phyloP scores from a whole-genome alignment of 30 jellyfish, hydroid and myxozoan species.

The Nemopilema nomurai region DNA sequence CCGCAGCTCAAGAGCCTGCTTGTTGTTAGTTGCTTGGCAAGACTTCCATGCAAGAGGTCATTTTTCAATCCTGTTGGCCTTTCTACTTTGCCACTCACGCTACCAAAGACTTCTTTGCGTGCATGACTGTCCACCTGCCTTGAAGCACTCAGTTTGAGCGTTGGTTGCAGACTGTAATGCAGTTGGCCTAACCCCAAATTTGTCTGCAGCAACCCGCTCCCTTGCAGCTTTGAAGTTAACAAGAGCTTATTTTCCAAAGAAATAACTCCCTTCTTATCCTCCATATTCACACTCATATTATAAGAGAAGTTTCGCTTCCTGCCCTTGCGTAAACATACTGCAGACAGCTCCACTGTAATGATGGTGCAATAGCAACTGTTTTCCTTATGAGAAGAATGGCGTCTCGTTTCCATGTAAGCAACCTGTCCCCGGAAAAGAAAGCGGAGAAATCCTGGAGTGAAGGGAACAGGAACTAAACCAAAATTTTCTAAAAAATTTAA shows the following conservation, averaged over 20 bases:
- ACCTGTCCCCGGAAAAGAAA: too few relatives aligned
- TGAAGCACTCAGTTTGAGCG: not conserved
- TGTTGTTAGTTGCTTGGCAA: conserved; percentile 20
- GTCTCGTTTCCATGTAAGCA: too few relatives aligned
- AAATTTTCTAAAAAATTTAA: too few relatives aligned
- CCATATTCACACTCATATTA: not conserved
- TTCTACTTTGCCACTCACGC: not conserved
- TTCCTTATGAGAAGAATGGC: too few relatives aligned
- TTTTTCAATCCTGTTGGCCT: not conserved
- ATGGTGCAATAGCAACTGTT: too few relatives aligned
- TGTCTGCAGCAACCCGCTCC: conserved; percentile 1
- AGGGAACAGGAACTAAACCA: too few relatives aligned
- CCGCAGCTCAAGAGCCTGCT: not conserved
- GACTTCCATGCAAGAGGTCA: conserved; percentile 14
- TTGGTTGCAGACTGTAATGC: not conserved
- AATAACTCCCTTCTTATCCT: not conserved
- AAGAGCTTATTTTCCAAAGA: conserved; percentile 40
- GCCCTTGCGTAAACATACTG: not conserved
- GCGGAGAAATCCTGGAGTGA: too few relatives aligned
- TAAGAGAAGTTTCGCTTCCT: not conserved
- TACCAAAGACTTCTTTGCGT: not conserved
- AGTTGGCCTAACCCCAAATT: not conserved
- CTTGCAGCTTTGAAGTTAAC: not conserved
- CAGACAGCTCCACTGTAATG: too few relatives aligned
- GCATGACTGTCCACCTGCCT: not conserved